Conservation (phyloP, 2,797 vertebrate genomes). For the Melanotaenia pygmaea region DNA sequence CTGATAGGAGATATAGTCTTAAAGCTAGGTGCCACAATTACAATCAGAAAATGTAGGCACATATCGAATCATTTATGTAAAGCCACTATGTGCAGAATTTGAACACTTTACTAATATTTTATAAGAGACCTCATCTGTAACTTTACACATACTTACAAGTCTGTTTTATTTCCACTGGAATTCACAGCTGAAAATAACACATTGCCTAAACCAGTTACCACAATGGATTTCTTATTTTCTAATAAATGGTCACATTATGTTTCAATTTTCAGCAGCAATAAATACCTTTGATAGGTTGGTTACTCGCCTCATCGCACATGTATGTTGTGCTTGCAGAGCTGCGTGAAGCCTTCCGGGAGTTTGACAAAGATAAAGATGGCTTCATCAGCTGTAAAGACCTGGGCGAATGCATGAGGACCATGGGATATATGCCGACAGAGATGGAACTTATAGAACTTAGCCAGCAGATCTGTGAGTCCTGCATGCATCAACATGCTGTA, state of each 20-base stretch:
- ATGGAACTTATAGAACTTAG: constrained; percentile 99
- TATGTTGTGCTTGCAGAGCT: constrained; percentile 83
- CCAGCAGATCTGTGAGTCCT: constrained; percentile 92
- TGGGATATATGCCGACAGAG: constrained; percentile 99
- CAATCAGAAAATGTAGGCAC: background rate
- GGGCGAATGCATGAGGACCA: constrained; percentile 97
- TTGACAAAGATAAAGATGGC: constrained; percentile 93
- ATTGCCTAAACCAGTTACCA: background rate
- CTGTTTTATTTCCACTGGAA: background rate
- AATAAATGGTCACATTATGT: background rate
- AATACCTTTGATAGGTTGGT: background rate
- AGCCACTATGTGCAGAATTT: background rate
- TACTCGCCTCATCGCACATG: background rate
- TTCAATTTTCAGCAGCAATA: background rate
- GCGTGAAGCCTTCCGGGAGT: constrained; percentile 93
- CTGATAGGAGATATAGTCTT: too few relatives aligned
- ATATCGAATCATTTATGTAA: background rate
- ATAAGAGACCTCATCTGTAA: too few relatives aligned
- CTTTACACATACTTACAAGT: too few relatives aligned
- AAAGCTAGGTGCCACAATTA: background rate
- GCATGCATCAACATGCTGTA: background rate
- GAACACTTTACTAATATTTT: background rate
- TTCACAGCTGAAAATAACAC: background rate
- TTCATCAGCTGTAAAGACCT: constrained; percentile 96
- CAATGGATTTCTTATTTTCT: background rate